Evolutionary conservation across 1,140 invertebrate genomes (phyloP).

Genomic region (Drosophila fuyamai): DNA sequence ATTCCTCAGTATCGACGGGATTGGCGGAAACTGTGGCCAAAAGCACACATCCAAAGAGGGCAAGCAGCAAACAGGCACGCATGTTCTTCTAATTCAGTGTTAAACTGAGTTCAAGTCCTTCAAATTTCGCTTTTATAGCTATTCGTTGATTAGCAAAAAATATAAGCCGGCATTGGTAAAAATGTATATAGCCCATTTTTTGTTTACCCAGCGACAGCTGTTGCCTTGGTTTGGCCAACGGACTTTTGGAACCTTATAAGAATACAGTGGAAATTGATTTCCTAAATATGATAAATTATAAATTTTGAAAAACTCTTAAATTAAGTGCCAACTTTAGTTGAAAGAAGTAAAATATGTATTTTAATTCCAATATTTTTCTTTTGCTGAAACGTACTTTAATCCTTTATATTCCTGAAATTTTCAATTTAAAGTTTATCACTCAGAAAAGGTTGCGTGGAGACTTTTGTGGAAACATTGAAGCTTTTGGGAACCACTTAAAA

Average conservation of each 20-base stretch:
- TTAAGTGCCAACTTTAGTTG: no score
- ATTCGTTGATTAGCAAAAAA: constrained; percentile 1
- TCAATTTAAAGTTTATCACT: no score
- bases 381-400: no score
- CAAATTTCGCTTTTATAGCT: constrained; percentile 53
- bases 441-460: no score
- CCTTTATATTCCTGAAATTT: no score
- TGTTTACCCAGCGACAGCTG: constrained; percentile 31
- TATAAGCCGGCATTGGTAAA: neutral
- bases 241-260: neutral
- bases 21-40: constrained; percentile 38
- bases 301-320: neutral
- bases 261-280: constrained; percentile 12
- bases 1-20: constrained; percentile 20
- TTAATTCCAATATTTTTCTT: no score
- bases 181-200: constrained; percentile 2
- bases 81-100: constrained; percentile 49
- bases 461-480: no score
- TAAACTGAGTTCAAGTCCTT: constrained; percentile 42
- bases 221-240: constrained; percentile 28
- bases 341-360: no score
- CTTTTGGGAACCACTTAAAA: no score
- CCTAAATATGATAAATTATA: no score
- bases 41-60: constrained; percentile 62
- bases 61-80: constrained; percentile 57